phyloP scores from a whole-genome alignment of 2,797 vertebrate species.

The Peromyscus melanophrys region DNA sequence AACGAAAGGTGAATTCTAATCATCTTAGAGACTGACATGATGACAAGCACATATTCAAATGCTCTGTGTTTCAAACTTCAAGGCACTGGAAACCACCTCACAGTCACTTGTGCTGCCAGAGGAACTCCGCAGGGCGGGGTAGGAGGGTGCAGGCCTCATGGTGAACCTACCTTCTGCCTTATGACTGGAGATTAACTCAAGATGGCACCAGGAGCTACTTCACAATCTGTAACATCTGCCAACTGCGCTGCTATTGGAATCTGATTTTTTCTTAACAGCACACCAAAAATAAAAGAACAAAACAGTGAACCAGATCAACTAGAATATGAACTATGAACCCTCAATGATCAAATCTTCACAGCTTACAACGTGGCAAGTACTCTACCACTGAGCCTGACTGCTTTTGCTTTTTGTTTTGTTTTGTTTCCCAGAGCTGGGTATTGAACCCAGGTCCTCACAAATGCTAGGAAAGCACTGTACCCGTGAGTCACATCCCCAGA shows the following conservation, averaged over 20 bases:
- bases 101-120: background rate
- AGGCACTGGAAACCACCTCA: background rate
- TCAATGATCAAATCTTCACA: background rate
- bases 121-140: fast-evolving
- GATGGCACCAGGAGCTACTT: background rate
- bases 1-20: background rate
- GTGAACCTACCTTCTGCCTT: constrained; percentile 23
- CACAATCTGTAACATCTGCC: background rate
- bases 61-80: background rate
- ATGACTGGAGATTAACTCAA: background rate
- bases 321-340: background rate
- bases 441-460: background rate
- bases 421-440: background rate
- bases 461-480: background rate
- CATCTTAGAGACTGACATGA: constrained; percentile 37
- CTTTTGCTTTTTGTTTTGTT: background rate
- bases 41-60: background rate
- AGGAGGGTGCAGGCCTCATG: background rate
- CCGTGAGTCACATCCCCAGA: background rate
- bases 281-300: background rate
- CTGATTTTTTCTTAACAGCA: background rate
- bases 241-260: background rate
- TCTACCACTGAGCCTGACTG: background rate
- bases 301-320: background rate
- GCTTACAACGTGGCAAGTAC: no score